A percentile compares a stretch with the other conserved stretches of the same genome.
Evolutionary conservation across 2,797 vertebrate genomes (phyloP).

Genomic region (Erithacus rubecula): DNA sequence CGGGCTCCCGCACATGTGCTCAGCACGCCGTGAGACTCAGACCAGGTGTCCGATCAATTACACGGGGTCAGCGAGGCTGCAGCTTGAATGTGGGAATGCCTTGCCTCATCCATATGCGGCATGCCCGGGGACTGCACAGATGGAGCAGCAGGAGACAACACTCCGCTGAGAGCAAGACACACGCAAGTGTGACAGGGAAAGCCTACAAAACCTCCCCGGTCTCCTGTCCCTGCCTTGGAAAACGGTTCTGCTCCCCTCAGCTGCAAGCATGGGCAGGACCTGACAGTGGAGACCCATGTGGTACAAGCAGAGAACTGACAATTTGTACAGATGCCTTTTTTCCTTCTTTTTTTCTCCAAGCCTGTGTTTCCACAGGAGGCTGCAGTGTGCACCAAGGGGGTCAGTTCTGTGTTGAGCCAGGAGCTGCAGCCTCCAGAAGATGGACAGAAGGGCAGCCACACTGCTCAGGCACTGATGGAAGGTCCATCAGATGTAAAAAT

Average conservation of each 20-base stretch:
- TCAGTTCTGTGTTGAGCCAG: neutral
- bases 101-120: neutral
- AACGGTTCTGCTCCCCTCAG: neutral
- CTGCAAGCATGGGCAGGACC: neutral
- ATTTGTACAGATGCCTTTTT: neutral
- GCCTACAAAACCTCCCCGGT: neutral
- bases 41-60: slow-evolving; percentile 14
- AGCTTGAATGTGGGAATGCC: neutral
- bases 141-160: neutral
- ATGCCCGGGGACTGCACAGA: neutral
- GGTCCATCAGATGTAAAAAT: accelerated
- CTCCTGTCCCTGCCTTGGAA: neutral
- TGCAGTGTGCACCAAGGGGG: neutral
- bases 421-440: neutral
- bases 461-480: accelerated
- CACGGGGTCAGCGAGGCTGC: accelerated
- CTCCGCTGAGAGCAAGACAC: neutral
- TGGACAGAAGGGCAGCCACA: neutral
- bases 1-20: neutral
- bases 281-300: accelerated
- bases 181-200: accelerated
- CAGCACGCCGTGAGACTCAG: accelerated
- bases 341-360: neutral
- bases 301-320: neutral
- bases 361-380: neutral